Evolutionary conservation across 2,113 vertebrate genomes (phyloP).

Genomic region (Noctilio leporinus): DNA sequence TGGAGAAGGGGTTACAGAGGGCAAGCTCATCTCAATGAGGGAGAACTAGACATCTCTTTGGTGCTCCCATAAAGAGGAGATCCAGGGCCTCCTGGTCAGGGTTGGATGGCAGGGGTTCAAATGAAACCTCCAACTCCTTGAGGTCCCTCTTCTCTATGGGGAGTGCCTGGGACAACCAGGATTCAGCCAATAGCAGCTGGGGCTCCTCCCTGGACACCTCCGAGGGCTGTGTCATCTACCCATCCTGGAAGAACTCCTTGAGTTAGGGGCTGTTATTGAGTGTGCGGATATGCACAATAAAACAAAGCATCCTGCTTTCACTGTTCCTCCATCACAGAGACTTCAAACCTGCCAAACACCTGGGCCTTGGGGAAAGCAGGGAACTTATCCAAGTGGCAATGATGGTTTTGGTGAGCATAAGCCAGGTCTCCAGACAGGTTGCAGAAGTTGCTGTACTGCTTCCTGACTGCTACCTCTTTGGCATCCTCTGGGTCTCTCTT

Average conservation of each 20-base stretch:
- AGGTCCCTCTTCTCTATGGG: not conserved
- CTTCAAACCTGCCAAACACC: constrained; percentile 81
- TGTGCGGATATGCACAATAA: constrained; percentile 81
- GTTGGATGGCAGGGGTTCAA: constrained; percentile 66
- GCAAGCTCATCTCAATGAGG: constrained; percentile 82
- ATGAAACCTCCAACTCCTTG: constrained; percentile 51
- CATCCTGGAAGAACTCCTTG: constrained; percentile 51
- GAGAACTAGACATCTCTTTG: constrained; percentile 60
- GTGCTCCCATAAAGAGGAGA: constrained; percentile 71
- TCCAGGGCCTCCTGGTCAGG: constrained; percentile 75
- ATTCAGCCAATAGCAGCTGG: constrained; percentile 56
- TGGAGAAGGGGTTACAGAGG: constrained; percentile 85
- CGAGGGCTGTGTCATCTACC: constrained; percentile 78
- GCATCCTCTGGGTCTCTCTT: not conserved
- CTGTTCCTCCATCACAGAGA: constrained; percentile 84
- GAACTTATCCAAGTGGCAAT: not conserved
- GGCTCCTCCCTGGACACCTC: constrained; percentile 63
- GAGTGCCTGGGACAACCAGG: not conserved
- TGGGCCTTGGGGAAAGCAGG: not conserved
- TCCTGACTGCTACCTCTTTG: not conserved
- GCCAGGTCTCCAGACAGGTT: not conserved
- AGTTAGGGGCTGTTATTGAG: constrained; percentile 85
- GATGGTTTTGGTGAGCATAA: not conserved
- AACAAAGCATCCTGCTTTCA: constrained; percentile 80
- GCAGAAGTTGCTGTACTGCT: not conserved